Evolutionary conservation across 2,888 invertebrate species (phyloP).

Genomic region (Autographa pulchrina): DNA sequence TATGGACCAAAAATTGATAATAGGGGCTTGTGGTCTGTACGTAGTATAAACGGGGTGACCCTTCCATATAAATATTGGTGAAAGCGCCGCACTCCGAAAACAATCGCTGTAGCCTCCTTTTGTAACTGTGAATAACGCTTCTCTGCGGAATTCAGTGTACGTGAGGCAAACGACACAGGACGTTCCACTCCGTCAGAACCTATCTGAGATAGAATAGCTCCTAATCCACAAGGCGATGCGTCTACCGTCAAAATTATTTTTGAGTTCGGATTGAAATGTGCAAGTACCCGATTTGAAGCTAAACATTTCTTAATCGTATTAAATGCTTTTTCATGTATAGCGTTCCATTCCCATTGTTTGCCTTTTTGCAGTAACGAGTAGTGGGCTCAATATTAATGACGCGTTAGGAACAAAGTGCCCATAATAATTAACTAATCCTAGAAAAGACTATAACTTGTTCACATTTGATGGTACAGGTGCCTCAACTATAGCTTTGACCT

Average conservation of each 20-base stretch:
- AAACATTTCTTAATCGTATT: slow-evolving; percentile 40
- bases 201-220: slow-evolving; percentile 33
- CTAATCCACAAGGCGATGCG: slow-evolving; percentile 50
- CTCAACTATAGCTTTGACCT: slow-evolving; percentile 43
- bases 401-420: too few relatives aligned
- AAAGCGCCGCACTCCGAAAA: slow-evolving; percentile 33
- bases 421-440: slow-evolving; percentile 53
- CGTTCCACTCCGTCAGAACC: slow-evolving; percentile 2
- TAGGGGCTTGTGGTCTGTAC: slow-evolving; percentile 41
- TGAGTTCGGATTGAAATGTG: slow-evolving; percentile 34
- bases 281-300: slow-evolving; percentile 44
- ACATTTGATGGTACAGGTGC: slow-evolving; percentile 39
- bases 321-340: slow-evolving; percentile 21
- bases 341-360: slow-evolving; percentile 23
- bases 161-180: slow-evolving; percentile 54
- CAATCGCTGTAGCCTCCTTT: slow-evolving; percentile 31
- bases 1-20: slow-evolving; percentile 48
- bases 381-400: slow-evolving; percentile 24
- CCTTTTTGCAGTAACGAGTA: slow-evolving; percentile 43
- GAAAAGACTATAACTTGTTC: slow-evolving; percentile 49
- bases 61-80: slow-evolving; percentile 54
- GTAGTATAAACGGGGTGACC: slow-evolving; percentile 43
- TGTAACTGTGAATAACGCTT: slow-evolving; percentile 33
- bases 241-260: slow-evolving; percentile 55
- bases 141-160: slow-evolving; percentile 49